Percentiles rank a stretch among this genome's conserved stretches.
Conservation (phyloP, 2,113 vertebrate species). For the Dinomys branickii region DNA sequence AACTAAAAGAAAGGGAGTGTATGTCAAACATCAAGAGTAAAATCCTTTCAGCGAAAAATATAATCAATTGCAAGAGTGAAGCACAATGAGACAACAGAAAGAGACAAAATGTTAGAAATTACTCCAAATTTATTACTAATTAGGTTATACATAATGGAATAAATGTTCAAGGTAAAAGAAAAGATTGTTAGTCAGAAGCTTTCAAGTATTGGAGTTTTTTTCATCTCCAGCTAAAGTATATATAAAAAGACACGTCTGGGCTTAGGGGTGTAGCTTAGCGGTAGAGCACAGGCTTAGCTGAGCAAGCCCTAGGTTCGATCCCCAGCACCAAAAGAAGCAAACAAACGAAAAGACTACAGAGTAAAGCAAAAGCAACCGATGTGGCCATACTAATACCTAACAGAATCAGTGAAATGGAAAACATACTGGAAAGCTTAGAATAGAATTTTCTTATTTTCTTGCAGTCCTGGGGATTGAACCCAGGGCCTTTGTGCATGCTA, state of each 20-base stretch:
- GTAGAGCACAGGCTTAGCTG: background rate
- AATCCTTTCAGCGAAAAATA: background rate
- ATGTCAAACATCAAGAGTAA: conserved; percentile 8
- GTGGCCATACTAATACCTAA: background rate
- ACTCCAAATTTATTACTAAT: conserved; percentile 18
- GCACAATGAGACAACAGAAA: background rate
- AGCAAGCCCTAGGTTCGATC: conserved; percentile 20
- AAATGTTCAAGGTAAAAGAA: background rate
- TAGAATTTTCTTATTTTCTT: background rate
- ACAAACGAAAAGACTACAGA: background rate
- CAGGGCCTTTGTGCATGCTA: background rate
- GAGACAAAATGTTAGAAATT: background rate
- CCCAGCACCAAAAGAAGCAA: background rate
- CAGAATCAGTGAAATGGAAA: background rate
- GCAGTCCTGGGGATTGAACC: background rate
- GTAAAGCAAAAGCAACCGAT: background rate
- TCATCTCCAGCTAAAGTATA: conserved; percentile 28
- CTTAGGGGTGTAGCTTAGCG: background rate
- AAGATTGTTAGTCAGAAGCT: conserved; percentile 30
- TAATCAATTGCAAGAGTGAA: background rate
- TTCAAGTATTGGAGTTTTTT: conserved; percentile 26
- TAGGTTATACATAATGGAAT: conserved; percentile 1
- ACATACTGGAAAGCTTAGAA: background rate
- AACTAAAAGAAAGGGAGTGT: background rate
- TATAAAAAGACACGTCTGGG: conserved; percentile 21